A percentile compares a stretch with the other conserved stretches of the same genome.
Conservation (phyloP, 2,888 invertebrate species). For the Epinotia demarniana region DNA sequence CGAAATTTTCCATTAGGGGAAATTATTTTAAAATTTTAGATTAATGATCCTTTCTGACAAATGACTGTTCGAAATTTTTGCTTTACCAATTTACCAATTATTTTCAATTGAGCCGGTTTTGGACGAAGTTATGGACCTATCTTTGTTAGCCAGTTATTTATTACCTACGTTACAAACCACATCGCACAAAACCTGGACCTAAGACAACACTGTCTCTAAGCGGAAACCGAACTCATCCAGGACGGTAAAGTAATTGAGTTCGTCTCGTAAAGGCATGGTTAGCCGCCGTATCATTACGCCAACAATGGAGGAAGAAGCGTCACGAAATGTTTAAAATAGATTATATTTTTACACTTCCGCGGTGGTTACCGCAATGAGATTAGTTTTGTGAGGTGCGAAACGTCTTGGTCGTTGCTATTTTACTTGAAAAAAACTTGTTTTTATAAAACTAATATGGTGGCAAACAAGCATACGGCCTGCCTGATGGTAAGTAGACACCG, state of each 20-base stretch:
- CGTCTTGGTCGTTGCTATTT: constrained; percentile 22
- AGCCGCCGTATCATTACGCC: constrained; percentile 56
- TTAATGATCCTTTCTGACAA: no score
- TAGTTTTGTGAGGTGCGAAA: constrained; percentile 55
- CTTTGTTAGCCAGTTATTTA: no score
- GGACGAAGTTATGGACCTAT: no score
- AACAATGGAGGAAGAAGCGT: constrained; percentile 57
- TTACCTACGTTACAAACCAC: not conserved
- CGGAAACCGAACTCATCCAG: constrained; percentile 39
- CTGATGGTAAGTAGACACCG: no score
- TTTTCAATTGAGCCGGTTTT: no score
- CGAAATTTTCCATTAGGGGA: no score
- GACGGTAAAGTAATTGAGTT: constrained; percentile 39
- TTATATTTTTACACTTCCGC: constrained; percentile 82
- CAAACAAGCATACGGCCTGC: no score
- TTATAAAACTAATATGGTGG: not conserved
- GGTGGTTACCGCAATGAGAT: constrained; percentile 72
- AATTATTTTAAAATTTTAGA: no score
- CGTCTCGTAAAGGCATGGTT: constrained; percentile 40
- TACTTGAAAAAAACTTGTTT: not conserved
- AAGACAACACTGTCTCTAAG: constrained; percentile 32
- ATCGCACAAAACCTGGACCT: not conserved
- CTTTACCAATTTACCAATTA: no score
- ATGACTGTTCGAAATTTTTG: no score
- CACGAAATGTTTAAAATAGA: constrained; percentile 82